phyloP scores from a whole-genome alignment of 2,888 invertebrate genomes.

The Orthosia incerta region DNA sequence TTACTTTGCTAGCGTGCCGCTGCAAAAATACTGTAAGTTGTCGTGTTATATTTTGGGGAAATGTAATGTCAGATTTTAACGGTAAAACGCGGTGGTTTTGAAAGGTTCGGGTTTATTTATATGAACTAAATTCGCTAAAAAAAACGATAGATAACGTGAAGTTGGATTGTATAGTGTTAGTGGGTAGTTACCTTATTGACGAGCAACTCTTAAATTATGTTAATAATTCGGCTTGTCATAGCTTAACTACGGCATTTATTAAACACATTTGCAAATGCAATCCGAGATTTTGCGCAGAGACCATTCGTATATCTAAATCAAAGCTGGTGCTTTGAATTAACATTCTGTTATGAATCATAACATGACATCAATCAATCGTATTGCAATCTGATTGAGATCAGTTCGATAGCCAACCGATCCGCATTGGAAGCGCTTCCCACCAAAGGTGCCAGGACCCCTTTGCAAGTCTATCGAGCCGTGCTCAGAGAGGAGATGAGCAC shows the following conservation, averaged over 20 bases:
- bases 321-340: slow-evolving; percentile 4
- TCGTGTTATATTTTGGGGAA: neutral
- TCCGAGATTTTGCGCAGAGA: neutral
- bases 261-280: neutral
- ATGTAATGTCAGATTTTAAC: slow-evolving; percentile 2
- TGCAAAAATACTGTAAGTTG: neutral
- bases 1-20: neutral
- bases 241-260: neutral
- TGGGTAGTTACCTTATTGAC: no score
- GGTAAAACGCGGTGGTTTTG: neutral
- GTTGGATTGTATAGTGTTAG: no score
- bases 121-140: no score
- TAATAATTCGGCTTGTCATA: no score
- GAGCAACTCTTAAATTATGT: no score
- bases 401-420: neutral
- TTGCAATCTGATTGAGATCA: neutral
- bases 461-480: neutral
- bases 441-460: neutral
- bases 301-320: neutral
- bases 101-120: neutral
- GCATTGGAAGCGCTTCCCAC: neutral
- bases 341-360: neutral
- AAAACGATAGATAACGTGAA: no score
- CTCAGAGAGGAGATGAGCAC: neutral
- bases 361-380: neutral